Percentiles rank a stretch among this genome's conserved stretches.
phyloP scores from a whole-genome alignment of 2,888 invertebrate species.

The Ornithoptera priamus region DNA sequence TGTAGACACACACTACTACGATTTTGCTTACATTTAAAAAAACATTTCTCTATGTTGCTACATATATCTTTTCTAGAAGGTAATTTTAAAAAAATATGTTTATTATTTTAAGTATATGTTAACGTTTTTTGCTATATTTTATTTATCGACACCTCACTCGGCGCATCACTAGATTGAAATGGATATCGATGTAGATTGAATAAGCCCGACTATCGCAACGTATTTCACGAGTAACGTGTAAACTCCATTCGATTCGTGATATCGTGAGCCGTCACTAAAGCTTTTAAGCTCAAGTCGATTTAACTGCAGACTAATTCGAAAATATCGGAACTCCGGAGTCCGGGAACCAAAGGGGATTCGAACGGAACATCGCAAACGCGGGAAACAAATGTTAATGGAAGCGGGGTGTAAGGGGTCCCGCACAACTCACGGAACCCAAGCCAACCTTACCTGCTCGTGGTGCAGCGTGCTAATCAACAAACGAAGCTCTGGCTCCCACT shows the following conservation, averaged over 20 bases:
- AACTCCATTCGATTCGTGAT: conserved; percentile 19
- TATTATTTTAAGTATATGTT: no score
- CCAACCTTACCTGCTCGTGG: no score
- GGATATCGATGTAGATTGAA: neutral
- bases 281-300: conserved; percentile 27
- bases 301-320: conserved; percentile 27
- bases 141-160: neutral
- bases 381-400: neutral
- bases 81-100: no score
- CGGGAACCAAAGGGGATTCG: neutral
- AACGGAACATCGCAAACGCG: neutral
- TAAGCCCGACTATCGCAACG: neutral
- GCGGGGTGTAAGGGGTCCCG: no score
- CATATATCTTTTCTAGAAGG: no score
- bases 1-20: no score
- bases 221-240: conserved; percentile 22
- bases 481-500: no score
- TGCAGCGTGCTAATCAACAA: no score
- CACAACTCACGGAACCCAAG: no score
- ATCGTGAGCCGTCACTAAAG: conserved; percentile 25
- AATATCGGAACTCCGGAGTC: conserved; percentile 9
- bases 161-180: neutral
- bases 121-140: neutral
- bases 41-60: no score
- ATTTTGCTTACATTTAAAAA: no score